Conservation (phyloP, 2,888 invertebrate species). For the Cantharis rustica region DNA sequence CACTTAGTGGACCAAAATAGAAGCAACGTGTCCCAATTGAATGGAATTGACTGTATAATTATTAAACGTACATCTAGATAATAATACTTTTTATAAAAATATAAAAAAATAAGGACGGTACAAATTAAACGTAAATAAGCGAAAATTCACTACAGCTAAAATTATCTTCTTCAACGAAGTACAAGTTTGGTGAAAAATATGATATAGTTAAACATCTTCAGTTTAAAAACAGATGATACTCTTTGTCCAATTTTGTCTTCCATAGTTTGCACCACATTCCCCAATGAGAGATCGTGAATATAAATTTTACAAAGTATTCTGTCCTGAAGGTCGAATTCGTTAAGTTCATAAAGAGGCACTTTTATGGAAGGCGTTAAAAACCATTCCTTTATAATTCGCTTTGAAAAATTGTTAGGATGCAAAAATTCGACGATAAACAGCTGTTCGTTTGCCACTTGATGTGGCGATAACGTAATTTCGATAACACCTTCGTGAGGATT, state of each 20-base stretch:
- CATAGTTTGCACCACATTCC: background rate
- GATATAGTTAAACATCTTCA: background rate
- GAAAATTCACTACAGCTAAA: background rate
- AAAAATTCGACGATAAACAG: constrained; percentile 14
- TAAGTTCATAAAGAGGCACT: constrained; percentile 3
- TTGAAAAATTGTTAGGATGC: background rate
- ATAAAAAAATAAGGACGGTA: background rate
- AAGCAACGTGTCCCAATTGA: too few relatives aligned
- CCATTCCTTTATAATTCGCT: constrained; percentile 15
- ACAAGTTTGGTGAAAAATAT: background rate
- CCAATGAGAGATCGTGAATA: background rate
- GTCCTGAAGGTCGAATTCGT: constrained; percentile 5
- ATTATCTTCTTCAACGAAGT: background rate
- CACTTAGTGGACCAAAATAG: too few relatives aligned
- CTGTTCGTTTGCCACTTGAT: background rate
- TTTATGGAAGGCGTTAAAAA: background rate
- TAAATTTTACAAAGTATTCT: constrained; percentile 4
- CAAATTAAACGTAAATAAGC: background rate
- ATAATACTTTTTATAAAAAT: background rate
- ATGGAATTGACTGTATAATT: too few relatives aligned
- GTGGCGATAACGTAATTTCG: constrained; percentile 7
- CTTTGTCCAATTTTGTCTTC: background rate
- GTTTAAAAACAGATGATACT: background rate
- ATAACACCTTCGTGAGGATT: constrained; percentile 9
- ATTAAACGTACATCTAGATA: too few relatives aligned